Percentiles rank a stretch among this genome's conserved stretches.
These are phyloP conservation scores for Oceanites oceanicus DNA, from an alignment of 2,113 vertebrate genomes.

Conservation along the genomic window DNA sequence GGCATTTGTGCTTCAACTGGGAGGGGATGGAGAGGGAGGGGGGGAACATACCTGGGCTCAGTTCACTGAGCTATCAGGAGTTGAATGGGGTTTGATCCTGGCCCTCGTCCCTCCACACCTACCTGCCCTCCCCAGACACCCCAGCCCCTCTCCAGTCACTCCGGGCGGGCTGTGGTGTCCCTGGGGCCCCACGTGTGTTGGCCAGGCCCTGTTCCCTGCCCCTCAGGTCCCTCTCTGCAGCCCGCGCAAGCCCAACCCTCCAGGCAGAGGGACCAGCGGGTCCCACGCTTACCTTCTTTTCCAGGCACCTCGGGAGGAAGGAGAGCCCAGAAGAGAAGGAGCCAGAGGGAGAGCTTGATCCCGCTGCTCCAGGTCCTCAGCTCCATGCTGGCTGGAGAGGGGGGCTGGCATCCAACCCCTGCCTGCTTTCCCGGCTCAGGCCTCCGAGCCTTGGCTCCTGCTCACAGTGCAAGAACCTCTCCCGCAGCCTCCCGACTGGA, in stretches of 20 bases:
- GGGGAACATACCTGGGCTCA: background rate
- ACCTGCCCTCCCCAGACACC: background rate
- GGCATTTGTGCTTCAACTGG: background rate
- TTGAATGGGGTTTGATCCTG: background rate
- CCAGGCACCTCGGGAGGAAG: background rate
- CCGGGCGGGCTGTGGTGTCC: background rate
- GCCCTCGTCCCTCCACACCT: background rate
- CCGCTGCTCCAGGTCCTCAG: background rate
- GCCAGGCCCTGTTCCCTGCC: background rate
- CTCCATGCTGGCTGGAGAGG: background rate
- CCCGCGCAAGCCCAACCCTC: background rate
- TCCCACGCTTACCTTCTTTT: constrained; percentile 52
- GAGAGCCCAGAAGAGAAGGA: constrained; percentile 13
- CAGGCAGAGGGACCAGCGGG: background rate
- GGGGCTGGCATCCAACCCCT: background rate
- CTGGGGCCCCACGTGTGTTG: background rate
- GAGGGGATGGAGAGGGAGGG: background rate
- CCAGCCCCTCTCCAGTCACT: background rate
- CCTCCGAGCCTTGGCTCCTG: background rate
- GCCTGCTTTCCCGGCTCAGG: background rate
- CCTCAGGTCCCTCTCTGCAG: background rate
- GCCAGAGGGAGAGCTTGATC: background rate
- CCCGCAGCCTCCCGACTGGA: constrained; percentile 18
- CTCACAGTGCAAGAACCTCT: background rate
- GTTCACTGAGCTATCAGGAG: background rate